phyloP scores from a whole-genome alignment of 2,888 invertebrate genomes.

The Dynastes maya region DNA sequence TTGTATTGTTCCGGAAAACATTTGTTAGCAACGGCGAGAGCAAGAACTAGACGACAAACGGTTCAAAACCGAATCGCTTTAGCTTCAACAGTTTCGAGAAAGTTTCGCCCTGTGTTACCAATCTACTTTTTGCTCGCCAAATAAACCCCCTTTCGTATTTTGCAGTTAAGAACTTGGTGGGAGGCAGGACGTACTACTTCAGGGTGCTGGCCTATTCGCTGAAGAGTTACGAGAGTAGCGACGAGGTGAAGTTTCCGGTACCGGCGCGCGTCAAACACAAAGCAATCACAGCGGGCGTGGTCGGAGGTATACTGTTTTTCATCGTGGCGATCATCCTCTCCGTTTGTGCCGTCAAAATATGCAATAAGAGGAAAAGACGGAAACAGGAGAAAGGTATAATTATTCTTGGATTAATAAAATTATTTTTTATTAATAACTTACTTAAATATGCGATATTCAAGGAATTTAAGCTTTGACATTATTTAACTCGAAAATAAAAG shows the following conservation, averaged over 20 bases:
- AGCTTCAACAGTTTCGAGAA: neutral
- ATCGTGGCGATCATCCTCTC: conserved; percentile 97
- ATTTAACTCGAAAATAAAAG: too few species aligned
- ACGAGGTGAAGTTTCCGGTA: conserved; percentile 90
- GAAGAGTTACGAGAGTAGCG: conserved; percentile 89
- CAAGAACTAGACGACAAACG: conserved; percentile 1
- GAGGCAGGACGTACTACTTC: conserved; percentile 93
- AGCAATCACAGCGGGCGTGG: conserved; percentile 96
- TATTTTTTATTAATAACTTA: too few species aligned
- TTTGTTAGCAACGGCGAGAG: conserved; percentile 4
- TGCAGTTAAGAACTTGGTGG: conserved; percentile 91
- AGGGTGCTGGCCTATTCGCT: conserved; percentile 91
- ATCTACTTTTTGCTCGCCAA: neutral
- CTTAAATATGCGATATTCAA: too few species aligned
- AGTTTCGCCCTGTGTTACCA: neutral
- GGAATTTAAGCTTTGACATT: too few species aligned
- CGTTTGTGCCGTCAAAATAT: conserved; percentile 97
- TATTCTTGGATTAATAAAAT: neutral
- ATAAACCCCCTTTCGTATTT: neutral
- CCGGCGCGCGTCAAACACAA: conserved; percentile 94
- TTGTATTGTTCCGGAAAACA: conserved; percentile 25
- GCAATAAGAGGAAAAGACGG: conserved; percentile 96
- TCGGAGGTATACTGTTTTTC: conserved; percentile 97
- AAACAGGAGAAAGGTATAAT: conserved; percentile 97
- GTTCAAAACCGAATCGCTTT: conserved; percentile 3